Conservation (phyloP, 2,113 vertebrate species). For the Percopsis transmontana region DNA sequence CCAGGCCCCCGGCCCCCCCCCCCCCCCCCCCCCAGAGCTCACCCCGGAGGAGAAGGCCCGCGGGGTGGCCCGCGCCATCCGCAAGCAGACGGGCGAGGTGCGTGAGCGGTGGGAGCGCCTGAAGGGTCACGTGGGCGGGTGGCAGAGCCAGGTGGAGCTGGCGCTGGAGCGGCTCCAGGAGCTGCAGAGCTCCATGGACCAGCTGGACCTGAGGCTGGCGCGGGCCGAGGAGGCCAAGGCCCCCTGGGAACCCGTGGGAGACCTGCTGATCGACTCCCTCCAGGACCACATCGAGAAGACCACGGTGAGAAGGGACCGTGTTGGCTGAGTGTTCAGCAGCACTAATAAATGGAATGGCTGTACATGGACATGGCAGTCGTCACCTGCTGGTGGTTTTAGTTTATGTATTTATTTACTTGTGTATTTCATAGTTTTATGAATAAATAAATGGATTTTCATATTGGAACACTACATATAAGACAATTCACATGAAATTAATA, state of each 20-base stretch:
- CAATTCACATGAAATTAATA: too few species aligned
- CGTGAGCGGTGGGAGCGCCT: slow-evolving; percentile 93
- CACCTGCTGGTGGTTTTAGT: too few species aligned
- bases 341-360: too few species aligned
- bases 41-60: slow-evolving; percentile 93
- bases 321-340: too few species aligned
- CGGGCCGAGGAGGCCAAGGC: slow-evolving; percentile 84
- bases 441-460: too few species aligned
- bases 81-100: slow-evolving; percentile 92
- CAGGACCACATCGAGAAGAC: slow-evolving; percentile 94
- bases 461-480: too few species aligned
- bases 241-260: slow-evolving; percentile 91
- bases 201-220: slow-evolving; percentile 87
- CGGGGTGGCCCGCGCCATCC: slow-evolving; percentile 90
- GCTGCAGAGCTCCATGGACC: slow-evolving; percentile 93
- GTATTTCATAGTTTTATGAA: too few species aligned
- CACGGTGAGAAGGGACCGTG: slow-evolving; percentile 75
- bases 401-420: too few species aligned
- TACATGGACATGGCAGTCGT: too few species aligned
- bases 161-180: slow-evolving; percentile 90
- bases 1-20: neutral
- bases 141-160: slow-evolving; percentile 92
- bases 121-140: slow-evolving; percentile 80
- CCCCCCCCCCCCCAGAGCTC: slow-evolving; percentile 73
- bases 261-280: slow-evolving; percentile 91